Evolutionary conservation across 2,797 vertebrate species (phyloP).

Genomic region (Sebastolobus altivelis): DNA sequence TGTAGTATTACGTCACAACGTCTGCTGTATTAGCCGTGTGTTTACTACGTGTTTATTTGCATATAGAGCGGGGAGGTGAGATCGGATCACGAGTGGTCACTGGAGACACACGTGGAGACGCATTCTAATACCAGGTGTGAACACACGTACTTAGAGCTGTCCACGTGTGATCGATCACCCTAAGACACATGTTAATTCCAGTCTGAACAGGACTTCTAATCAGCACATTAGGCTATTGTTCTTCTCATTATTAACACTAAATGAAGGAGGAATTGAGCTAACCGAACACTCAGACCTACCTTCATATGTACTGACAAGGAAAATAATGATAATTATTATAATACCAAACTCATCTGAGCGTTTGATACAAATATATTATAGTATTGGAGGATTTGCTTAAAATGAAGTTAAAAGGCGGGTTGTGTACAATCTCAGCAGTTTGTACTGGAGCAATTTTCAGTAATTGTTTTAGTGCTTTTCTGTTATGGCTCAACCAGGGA

Average conservation of each 20-base stretch:
- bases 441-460: not conserved
- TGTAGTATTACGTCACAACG: no score
- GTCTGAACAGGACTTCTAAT: not conserved
- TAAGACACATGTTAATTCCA: no score
- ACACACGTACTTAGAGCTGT: no score
- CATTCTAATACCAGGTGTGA: no score
- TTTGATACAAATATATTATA: not conserved
- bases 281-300: not conserved
- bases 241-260: not conserved
- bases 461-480: not conserved
- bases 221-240: not conserved
- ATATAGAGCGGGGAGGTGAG: no score
- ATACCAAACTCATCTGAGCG: not conserved
- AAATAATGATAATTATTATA: not conserved
- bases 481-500: not conserved
- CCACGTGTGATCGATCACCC: no score
- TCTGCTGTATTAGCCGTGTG: no score
- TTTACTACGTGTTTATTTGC: no score
- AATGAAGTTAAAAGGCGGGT: not conserved
- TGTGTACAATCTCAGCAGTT: not conserved
- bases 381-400: not conserved
- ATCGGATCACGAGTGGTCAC: no score
- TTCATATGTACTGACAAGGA: no score
- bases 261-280: not conserved
- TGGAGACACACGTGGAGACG: no score